A percentile compares a stretch with the other conserved stretches of the same genome.
Evolutionary conservation across 2,113 vertebrate genomes (phyloP).

Genomic region (Caracal caracal): DNA sequence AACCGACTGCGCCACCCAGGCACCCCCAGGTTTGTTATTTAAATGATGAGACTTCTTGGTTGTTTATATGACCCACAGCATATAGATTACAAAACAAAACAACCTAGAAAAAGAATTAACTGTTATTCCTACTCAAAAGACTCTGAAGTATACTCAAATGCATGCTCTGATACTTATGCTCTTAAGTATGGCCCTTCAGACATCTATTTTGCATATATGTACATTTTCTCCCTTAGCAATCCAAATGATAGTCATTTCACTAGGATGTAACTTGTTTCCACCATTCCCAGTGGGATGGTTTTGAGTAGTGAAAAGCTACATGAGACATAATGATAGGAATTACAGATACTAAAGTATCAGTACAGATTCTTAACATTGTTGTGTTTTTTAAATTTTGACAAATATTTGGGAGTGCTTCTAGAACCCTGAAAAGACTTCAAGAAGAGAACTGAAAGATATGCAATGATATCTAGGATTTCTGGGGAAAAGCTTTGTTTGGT

Average conservation of each 20-base stretch:
- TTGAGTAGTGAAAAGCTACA: neutral
- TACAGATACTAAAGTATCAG: neutral
- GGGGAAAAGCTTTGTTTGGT: neutral
- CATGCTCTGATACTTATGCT: neutral
- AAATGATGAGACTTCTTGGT: neutral
- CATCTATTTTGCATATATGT: neutral
- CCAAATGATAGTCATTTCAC: neutral
- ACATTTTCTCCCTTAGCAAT: neutral
- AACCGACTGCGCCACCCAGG: no score
- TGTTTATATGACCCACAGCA: neutral
- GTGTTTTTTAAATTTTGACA: neutral
- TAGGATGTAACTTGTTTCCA: neutral
- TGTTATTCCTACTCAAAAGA: neutral
- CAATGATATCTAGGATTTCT: neutral
- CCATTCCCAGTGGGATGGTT: neutral
- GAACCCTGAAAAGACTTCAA: neutral
- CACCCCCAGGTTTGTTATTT: conserved; percentile 41
- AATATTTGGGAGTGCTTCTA: neutral
- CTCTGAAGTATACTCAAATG: neutral
- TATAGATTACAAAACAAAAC: neutral
- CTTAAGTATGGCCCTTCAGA: neutral
- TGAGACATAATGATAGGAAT: neutral
- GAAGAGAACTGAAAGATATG: neutral
- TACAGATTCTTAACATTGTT: neutral
- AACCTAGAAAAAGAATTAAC: neutral